A percentile compares a stretch with the other conserved stretches of the same genome.
phyloP scores from a whole-genome alignment of 2,888 invertebrate genomes.

The Lasioglossum vierecki region DNA sequence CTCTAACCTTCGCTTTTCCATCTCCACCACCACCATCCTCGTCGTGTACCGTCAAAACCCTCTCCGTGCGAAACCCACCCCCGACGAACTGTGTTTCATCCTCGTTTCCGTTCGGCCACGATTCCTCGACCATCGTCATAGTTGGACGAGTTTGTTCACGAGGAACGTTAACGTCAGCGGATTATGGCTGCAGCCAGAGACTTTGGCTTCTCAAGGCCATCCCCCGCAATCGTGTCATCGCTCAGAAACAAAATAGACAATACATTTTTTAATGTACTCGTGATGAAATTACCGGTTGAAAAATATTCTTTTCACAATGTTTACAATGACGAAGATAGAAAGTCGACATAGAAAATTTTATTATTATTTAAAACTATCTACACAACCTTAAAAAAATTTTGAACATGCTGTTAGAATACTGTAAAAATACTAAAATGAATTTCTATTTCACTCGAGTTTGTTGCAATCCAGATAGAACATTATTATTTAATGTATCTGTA shows the following conservation, averaged over 20 bases:
- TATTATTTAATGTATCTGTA: no score
- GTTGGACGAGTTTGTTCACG: slow-evolving; percentile 49
- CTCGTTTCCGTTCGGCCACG: slow-evolving; percentile 15
- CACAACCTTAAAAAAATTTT: no score
- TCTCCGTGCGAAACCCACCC: not conserved
- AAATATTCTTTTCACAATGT: no score
- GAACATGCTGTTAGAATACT: no score
- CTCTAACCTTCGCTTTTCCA: slow-evolving; percentile 44
- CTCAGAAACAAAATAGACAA: not conserved
- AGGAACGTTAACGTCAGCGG: slow-evolving; percentile 22
- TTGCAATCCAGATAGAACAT: not conserved
- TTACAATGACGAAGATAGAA: no score
- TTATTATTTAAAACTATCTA: no score
- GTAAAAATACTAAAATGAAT: not conserved
- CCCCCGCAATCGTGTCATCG: not conserved
- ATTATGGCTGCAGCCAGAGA: slow-evolving; percentile 24
- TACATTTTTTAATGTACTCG: no score
- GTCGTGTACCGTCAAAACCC: slow-evolving; percentile 1
- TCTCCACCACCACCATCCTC: slow-evolving; percentile 11
- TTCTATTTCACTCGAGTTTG: not conserved
- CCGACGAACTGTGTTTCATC: not conserved
- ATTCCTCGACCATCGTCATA: slow-evolving; percentile 53
- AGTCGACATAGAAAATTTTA: no score
- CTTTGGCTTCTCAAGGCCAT: slow-evolving; percentile 13
- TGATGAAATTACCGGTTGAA: no score